These are phyloP conservation scores for Pipistrellus pygmaeus DNA, from an alignment of 2,797 vertebrate genomes.

Conservation along the genomic window DNA sequence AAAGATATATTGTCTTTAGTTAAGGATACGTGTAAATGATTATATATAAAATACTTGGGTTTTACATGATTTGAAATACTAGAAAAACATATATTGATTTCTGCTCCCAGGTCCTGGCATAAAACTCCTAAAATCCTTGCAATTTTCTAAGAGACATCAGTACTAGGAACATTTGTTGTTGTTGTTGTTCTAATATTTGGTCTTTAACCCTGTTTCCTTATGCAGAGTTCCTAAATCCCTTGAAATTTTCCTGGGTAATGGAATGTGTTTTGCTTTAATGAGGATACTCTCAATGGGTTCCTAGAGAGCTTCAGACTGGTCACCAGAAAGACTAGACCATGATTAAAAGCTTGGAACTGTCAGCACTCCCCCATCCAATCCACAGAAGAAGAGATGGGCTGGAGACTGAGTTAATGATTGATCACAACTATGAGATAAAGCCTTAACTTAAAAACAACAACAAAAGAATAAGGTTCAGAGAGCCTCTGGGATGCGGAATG, in stretches of 20 bases:
- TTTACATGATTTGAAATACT: neutral
- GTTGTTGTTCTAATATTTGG: neutral
- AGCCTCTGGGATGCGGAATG: neutral
- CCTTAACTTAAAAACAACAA: neutral
- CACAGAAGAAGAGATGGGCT: neutral
- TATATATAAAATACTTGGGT: neutral
- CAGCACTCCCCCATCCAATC: neutral
- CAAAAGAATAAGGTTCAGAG: neutral
- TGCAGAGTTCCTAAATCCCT: neutral
- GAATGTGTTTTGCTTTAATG: neutral
- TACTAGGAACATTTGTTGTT: neutral
- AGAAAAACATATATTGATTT: neutral
- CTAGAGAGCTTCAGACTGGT: neutral
- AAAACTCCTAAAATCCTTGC: neutral
- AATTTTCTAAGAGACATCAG: neutral
- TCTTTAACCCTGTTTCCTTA: neutral
- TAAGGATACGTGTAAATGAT: neutral
- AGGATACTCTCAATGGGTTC: neutral
- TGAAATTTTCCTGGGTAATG: neutral
- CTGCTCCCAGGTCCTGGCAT: neutral
- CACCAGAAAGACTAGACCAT: neutral
- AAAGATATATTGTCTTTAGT: constrained; percentile 3
- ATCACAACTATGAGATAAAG: neutral
- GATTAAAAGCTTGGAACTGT: neutral
- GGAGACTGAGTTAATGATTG: neutral